Evolutionary conservation across 2,113 vertebrate species (phyloP).

Genomic region (Galeopterus variegatus): DNA sequence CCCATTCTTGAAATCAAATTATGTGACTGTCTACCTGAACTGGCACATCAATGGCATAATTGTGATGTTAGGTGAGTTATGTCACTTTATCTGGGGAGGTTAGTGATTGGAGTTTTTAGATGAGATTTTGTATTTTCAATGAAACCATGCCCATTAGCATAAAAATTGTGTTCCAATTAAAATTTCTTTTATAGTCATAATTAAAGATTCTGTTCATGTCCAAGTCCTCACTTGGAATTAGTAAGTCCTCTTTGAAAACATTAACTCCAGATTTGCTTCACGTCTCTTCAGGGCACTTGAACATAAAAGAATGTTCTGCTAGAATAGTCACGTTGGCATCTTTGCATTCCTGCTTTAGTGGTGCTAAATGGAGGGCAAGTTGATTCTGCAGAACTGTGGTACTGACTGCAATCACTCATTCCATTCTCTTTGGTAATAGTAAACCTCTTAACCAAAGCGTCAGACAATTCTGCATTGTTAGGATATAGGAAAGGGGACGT

Average conservation of each 20-base stretch:
- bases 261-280: not conserved
- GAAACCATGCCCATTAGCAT: not conserved
- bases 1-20: not conserved
- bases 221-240: constrained; percentile 11
- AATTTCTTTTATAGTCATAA: not conserved
- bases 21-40: not conserved
- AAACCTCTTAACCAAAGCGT: not conserved
- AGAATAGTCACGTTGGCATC: not conserved
- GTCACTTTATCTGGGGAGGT: not conserved
- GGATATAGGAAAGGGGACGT: too few relatives aligned
- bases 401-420: not conserved
- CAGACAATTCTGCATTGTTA: not conserved
- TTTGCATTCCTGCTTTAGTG: not conserved
- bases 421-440: not conserved
- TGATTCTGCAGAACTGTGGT: not conserved
- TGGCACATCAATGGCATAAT: not conserved
- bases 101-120: not conserved
- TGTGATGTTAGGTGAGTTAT: not conserved
- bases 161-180: not conserved
- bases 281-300: not conserved
- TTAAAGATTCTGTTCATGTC: not conserved
- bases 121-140: not conserved
- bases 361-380: not conserved
- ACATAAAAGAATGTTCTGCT: not conserved
- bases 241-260: not conserved